Base-by-base conservation (phyloP, 2,113 vertebrate genomes). In the Tetrao urogallus region DNA sequence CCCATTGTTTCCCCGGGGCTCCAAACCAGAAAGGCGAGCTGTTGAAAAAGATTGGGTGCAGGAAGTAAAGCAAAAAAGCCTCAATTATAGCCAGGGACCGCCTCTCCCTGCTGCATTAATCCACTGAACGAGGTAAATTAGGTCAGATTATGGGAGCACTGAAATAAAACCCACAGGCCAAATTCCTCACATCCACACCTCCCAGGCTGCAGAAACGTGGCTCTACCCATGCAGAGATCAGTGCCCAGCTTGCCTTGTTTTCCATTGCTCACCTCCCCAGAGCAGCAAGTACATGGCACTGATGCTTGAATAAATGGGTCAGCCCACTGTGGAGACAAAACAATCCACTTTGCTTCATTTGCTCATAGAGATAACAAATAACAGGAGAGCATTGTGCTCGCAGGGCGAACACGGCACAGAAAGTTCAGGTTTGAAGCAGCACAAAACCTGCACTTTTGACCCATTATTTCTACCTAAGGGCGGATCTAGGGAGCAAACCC, bases 11-110 rank as follows among this genome's bases (percentile, higher is more conserved):
- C 94, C 93, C 0, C 58, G 14, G 94, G 92, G 74, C 66, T 94
- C 58, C 91, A 94, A 97, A 95, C 94, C 86, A 76, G 96, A 95
- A 93, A 93, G 66, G 43, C 54, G 13, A 95, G 92, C 83, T 3
- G 15, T 47, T 24, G 36, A 60, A 18, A 11, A 77, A 32, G 38
- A 61, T 36, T 52, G 0, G 2, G 90, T 67, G 75, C 85, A 83
- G 92, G 92, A 82, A 95, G 90, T 80, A 64, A 77, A 30, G 93
- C 80, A 91, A 43, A 85, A 83, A 40, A 42, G 52, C n/a, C 36
- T 66, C 89, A 69, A 87, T 95, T 82, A 66, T 34, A 9, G n/a
- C 7, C 87, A 22, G 12, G 74, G 27, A 47, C 69, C 9, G 88
- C 88, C 95, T 71, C 89, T 94, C 89, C 92, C 93, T 4, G 36